Evolutionary conservation across 2,797 vertebrate species (phyloP).

Genomic region (Peromyscus eremicus): DNA sequence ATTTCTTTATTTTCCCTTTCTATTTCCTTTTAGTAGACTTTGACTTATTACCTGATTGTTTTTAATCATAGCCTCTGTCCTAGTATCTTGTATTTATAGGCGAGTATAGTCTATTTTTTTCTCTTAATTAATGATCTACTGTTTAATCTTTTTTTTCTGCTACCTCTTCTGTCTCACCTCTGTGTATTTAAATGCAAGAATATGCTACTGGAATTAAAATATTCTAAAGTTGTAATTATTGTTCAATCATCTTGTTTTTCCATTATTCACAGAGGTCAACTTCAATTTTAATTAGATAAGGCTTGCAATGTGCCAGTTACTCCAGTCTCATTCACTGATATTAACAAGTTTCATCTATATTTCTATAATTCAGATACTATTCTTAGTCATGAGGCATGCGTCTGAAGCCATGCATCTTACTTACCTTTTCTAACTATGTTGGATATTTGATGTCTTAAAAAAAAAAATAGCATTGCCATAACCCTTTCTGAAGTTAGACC

Average conservation of each 20-base stretch:
- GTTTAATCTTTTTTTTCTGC: not conserved
- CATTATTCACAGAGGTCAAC: not conserved
- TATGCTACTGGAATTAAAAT: not conserved
- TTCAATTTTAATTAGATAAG: not conserved
- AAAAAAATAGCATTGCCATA: not conserved
- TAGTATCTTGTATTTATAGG: not conserved
- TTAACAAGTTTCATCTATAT: not conserved
- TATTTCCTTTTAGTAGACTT: not conserved
- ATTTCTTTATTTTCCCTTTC: not conserved
- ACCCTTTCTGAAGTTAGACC: not conserved
- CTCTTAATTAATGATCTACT: not conserved
- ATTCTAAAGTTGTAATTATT: not conserved
- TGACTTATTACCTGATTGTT: not conserved
- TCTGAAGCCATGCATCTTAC: not conserved
- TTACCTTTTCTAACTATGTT: not conserved
- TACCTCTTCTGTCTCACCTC: not conserved
- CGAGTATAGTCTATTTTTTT: not conserved
- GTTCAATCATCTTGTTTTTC: not conserved
- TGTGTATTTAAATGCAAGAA: not conserved
- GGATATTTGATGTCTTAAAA: not conserved
- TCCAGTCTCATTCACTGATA: not conserved
- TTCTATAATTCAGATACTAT: not conserved
- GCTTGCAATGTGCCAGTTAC: not conserved
- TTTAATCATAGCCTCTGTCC: not conserved
- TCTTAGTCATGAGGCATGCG: not conserved